Base-by-base conservation (phyloP, 2,888 invertebrate species). In the Drosophila falleni region DNA sequence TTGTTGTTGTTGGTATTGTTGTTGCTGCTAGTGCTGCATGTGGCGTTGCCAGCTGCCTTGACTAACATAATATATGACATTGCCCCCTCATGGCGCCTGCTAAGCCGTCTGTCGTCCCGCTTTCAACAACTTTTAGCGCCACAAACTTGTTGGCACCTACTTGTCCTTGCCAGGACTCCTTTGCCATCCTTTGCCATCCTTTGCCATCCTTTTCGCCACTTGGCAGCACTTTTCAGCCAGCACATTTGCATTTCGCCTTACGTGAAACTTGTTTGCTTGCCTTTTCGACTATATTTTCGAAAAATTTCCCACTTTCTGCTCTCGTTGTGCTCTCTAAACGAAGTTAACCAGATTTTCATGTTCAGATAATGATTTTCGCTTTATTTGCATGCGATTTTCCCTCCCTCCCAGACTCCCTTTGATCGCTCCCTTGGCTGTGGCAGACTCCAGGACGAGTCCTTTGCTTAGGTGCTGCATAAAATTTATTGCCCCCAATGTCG, bases 311-410 rank as follows among this genome's bases (percentile, higher is more conserved):
- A 8, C n/a, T 13, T 35, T 35, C 53, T 16, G 42, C 46, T 37
- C 51, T 54, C 60, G 16, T 49, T 15, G 37, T 35, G 41, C 16
- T 51, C 42, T 61, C 76, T 69, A 82, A 88, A 67, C 82, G 80
- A 82, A 82, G 87, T 78, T 87, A 87, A 89, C 85, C 89, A 87
- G 89, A 85, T 89, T 89, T 85, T 71, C 82, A 76, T 75, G 82
- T 71, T 72, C 70, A 79, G 89, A 85, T 85, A 89, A 85, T 85
- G 88, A 89, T 85, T 85, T 89, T 85, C 76, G 80, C 79, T 85
- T 89, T 85, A 89, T 85, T 89, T 89, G 88, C 85, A 87, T 87
- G 71, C 65, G 23, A 50, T 71, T 44, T 62, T 65, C 26, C 35
- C 44, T 9, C 11, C 53, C 29, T 26, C 42, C 42, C 55, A 39